phyloP scores from a whole-genome alignment of 1,140 invertebrate genomes.

The Ctenoplectra terminalis region DNA sequence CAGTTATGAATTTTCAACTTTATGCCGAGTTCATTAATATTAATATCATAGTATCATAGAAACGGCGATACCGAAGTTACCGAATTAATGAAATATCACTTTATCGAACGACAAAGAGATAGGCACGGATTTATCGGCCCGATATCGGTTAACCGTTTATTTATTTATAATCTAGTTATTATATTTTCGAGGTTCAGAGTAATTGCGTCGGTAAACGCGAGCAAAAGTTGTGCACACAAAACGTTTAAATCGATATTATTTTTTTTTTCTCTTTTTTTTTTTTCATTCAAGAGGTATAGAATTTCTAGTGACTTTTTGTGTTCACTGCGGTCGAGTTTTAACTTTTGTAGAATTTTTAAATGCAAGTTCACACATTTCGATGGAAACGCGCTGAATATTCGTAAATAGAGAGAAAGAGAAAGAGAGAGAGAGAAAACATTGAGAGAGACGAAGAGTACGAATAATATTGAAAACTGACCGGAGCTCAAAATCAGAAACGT shows the following conservation, averaged over 20 bases:
- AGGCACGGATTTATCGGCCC: background rate
- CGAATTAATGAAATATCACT: background rate
- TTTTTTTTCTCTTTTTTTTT: too few species aligned
- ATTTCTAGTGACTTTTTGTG: too few species aligned
- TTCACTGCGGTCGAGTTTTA: background rate
- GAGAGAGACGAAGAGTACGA: background rate
- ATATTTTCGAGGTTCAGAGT: background rate
- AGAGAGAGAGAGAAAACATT: too few species aligned
- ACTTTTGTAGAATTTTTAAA: too few species aligned
- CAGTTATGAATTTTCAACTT: constrained; percentile 18
- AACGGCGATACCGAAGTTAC: background rate
- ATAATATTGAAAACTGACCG: background rate
- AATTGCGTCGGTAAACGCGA: background rate
- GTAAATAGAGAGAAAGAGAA: too few species aligned
- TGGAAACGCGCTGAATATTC: too few species aligned
- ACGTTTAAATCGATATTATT: too few species aligned
- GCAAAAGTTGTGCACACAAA: background rate
- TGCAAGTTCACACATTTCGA: too few species aligned
- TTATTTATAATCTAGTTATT: background rate
- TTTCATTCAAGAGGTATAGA: background rate
- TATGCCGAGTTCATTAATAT: constrained; percentile 4
- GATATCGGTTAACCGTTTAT: background rate
- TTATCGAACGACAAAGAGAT: background rate
- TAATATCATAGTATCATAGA: background rate
- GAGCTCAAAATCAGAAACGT: background rate